phyloP scores from a whole-genome alignment of 2,113 vertebrate genomes.

The Oreocharis arfaki region DNA sequence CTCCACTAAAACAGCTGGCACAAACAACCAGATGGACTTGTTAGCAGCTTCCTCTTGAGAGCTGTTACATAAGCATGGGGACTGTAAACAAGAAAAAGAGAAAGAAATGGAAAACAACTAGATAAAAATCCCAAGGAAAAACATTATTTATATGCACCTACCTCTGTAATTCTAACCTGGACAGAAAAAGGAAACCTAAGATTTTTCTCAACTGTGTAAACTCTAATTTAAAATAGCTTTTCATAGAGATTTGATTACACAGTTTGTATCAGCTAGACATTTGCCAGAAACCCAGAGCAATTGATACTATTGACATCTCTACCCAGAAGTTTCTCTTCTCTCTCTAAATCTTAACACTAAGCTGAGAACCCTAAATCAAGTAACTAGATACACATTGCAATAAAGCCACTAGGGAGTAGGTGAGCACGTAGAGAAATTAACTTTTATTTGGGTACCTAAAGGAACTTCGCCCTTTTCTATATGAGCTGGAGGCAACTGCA shows the following conservation, averaged over 20 bases:
- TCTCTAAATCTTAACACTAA: background rate
- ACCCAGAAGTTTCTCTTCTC: background rate
- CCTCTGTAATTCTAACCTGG: background rate
- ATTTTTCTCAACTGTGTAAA: background rate
- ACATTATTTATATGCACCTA: background rate
- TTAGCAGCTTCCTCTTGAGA: slow-evolving; percentile 11
- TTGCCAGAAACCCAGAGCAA: background rate
- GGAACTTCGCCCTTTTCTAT: background rate
- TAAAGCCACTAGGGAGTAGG: background rate
- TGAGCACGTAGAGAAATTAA: background rate
- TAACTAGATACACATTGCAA: background rate
- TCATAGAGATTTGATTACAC: background rate
- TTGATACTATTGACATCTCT: background rate
- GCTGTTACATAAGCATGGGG: background rate
- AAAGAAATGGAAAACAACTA: slow-evolving; percentile 28
- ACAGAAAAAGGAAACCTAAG: background rate
- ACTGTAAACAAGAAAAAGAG: background rate
- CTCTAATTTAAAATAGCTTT: background rate
- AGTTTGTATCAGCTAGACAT: background rate
- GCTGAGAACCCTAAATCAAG: background rate
- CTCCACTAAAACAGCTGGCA: slow-evolving; percentile 29
- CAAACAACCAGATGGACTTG: background rate
- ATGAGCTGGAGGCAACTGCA: background rate
- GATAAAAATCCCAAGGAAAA: background rate
- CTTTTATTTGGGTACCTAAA: background rate